Conservation (phyloP, 53 echinoderm and acorn worm genomes). For the Patiria pectinifera region DNA sequence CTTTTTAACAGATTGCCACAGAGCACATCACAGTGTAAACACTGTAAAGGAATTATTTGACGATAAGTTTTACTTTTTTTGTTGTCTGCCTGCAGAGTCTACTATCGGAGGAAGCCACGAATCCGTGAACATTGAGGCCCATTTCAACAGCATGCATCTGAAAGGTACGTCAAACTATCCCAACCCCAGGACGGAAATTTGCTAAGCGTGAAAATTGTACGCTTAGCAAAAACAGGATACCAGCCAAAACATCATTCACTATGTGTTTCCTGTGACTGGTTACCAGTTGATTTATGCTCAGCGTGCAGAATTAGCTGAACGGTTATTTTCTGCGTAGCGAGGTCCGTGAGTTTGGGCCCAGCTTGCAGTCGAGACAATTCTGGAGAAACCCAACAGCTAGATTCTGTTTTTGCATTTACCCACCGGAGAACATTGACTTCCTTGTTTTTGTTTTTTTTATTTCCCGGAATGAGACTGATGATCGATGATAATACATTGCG, state of each 20-base stretch:
- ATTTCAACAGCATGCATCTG: conserved; percentile 94
- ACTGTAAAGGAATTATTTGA: background rate
- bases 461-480: background rate
- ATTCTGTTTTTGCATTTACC: background rate
- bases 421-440: background rate
- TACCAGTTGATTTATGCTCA: too few species aligned
- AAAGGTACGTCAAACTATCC: conserved; percentile 67
- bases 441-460: background rate
- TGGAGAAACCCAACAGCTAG: background rate
- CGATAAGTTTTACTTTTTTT: background rate
- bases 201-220: too few species aligned
- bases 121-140: conserved; percentile 76
- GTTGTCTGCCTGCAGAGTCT: conserved; percentile 71
- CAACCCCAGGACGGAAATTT: background rate
- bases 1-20: too few species aligned
- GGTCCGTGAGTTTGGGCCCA: too few species aligned
- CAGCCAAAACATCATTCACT: too few species aligned
- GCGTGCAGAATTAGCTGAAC: too few species aligned
- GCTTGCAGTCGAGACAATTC: background rate
- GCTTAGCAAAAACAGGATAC: too few species aligned
- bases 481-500: background rate
- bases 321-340: too few species aligned
- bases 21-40: too few species aligned
- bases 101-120: conserved; percentile 82
- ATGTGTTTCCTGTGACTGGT: too few species aligned